A percentile compares a stretch with the other conserved stretches of the same genome.
Evolutionary conservation across 2,888 invertebrate genomes (phyloP).

Genomic region (Oithona nana): DNA sequence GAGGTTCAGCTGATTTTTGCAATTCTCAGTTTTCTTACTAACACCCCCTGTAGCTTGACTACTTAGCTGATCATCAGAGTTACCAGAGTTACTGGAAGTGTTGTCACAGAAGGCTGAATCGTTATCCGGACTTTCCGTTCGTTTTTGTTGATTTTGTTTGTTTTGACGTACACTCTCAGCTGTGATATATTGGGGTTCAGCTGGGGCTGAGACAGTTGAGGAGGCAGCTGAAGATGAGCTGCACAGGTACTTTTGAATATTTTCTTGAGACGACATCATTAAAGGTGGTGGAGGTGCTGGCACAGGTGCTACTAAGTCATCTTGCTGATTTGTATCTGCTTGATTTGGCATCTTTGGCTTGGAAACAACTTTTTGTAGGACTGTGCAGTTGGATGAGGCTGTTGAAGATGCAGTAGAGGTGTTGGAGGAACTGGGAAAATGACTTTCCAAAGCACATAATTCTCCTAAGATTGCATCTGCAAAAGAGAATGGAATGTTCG

Average conservation of each 20-base stretch:
- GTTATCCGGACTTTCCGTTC: slow-evolving; percentile 80
- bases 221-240: no score
- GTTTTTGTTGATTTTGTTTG: neutral
- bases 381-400: neutral
- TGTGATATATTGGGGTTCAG: slow-evolving; percentile 12
- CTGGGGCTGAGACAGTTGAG: no score
- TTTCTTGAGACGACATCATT: neutral
- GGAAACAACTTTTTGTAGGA: neutral
- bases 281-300: neutral
- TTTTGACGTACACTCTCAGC: slow-evolving; percentile 12
- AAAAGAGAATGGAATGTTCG: no score
- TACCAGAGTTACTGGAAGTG: slow-evolving; percentile 46
- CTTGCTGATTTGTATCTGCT: neutral
- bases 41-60: no score
- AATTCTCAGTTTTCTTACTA: no score
- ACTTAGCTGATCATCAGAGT: neutral
- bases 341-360: neutral
- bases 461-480: slow-evolving; percentile 83
- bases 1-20: no score
- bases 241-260: neutral
- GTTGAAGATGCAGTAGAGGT: slow-evolving; percentile 22
- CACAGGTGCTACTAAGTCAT: neutral
- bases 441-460: slow-evolving; percentile 65
- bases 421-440: slow-evolving; percentile 35
- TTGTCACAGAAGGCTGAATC: slow-evolving; percentile 97